Conservation (phyloP, 2,888 invertebrate species). For the Stegana nigrithorax region DNA sequence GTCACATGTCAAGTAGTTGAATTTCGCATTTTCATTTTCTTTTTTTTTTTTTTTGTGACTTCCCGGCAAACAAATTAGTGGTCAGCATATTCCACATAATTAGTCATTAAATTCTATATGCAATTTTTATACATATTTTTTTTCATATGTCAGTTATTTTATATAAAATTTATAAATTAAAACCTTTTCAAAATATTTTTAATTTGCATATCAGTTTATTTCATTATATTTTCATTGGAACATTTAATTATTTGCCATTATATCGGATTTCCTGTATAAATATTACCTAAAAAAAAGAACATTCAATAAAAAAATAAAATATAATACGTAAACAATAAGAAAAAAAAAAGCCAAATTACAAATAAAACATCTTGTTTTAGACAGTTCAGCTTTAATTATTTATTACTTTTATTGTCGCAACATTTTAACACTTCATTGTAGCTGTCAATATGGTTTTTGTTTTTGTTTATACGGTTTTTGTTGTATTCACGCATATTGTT, state of each 20-base stretch:
- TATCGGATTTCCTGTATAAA: too few relatives aligned
- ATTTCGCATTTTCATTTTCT: neutral
- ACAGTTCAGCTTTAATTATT: neutral
- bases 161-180: neutral
- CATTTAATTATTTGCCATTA: neutral
- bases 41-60: too few relatives aligned
- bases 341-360: too few relatives aligned
- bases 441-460: too few relatives aligned
- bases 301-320: neutral
- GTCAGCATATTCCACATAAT: neutral
- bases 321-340: too few relatives aligned
- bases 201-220: too few relatives aligned
- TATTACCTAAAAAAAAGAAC: too few relatives aligned
- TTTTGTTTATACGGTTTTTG: neutral
- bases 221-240: neutral
- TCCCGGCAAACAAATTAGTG: neutral
- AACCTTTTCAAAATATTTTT: too few relatives aligned
- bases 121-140: neutral
- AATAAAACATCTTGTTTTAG: neutral
- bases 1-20: neutral
- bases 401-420: neutral
- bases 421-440: slow-evolving; percentile 3
- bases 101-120: neutral
- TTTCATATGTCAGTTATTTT: neutral
- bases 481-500: neutral